phyloP scores from a whole-genome alignment of 2,888 invertebrate species.

The Phytoseiulus persimilis region DNA sequence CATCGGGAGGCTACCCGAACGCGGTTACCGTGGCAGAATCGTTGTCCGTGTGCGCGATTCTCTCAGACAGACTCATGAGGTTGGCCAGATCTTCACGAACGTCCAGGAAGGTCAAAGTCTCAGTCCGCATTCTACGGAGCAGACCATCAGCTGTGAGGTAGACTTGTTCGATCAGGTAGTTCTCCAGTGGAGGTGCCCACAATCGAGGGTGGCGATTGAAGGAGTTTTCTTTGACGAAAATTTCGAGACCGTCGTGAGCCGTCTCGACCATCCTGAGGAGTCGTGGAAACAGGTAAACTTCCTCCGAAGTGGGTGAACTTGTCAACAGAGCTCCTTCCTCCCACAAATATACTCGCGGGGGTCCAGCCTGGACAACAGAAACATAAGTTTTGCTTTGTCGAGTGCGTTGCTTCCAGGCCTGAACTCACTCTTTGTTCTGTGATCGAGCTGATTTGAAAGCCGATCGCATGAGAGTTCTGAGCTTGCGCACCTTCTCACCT shows the following conservation, averaged over 20 bases:
- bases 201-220: background rate
- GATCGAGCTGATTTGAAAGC: background rate
- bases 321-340: too few species aligned
- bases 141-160: background rate
- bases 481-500: background rate
- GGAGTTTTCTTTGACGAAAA: background rate
- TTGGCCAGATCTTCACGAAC: conserved; percentile 22
- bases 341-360: too few species aligned
- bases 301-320: too few species aligned
- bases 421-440: background rate
- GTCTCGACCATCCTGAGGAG: background rate
- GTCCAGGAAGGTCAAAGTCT: conserved; percentile 17
- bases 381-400: too few species aligned
- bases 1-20: too few species aligned
- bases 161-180: conserved; percentile 8
- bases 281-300: background rate
- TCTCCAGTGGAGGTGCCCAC: background rate
- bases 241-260: background rate
- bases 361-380: too few species aligned
- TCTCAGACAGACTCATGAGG: background rate
- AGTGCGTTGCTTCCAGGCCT: too few species aligned
- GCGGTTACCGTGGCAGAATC: background rate
- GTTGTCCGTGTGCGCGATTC: background rate
- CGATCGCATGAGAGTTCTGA: background rate
- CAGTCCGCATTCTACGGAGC: background rate